Evolutionary conservation across 2,888 invertebrate genomes (phyloP), one percentile per base, ranked within the genome.

Genomic region (Drosophila siamana): DNA sequence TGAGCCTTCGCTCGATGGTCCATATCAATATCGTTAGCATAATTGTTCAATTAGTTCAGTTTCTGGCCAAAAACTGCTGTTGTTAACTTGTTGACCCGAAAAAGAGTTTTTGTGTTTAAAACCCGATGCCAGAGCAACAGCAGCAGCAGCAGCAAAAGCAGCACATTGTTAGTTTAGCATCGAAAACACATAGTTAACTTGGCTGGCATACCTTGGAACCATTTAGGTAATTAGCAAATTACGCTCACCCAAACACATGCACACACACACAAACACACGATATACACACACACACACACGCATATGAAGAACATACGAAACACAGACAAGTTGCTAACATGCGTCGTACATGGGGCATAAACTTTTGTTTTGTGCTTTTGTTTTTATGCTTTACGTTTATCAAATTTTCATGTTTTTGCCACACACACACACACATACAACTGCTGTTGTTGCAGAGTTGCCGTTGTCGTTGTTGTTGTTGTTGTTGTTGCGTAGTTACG

Each of bases 211-310:
- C 69, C 87, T 79, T 76, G 70, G 59, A 78, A 54, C 70, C 87
- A 81, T 84, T 82, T 77, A 63, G 87, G 81, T 86, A 82, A 83
- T 83, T 83, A 83, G 85, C 76, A 78, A 85, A 87, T 83, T 87
- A 78, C 73, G 61, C 69, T 64, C 64, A 67, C 64, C 9, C 41
- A 50, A 13, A 30, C n/a, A 55, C 52, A 44, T 26, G 33, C 30
- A 62, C 15, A 22, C 33, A 56, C 36, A 62, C 44, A 54, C 36
- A 61, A 57, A 62, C 7, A 59, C 46, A n/a, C n/a, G n/a, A n/a
- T n/a, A n/a, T n/a, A 67, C 64, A 7, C 41, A 50, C 11, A 30
- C n/a, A 55, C 41, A 19, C 43, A 67, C 54, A 50, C 64, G 61
- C 26, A n/a, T n/a, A n/a, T n/a, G n/a, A n/a, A 30, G 61, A 26